phyloP scores from a whole-genome alignment of 2,888 invertebrate genomes.

The Papilio elwesi region DNA sequence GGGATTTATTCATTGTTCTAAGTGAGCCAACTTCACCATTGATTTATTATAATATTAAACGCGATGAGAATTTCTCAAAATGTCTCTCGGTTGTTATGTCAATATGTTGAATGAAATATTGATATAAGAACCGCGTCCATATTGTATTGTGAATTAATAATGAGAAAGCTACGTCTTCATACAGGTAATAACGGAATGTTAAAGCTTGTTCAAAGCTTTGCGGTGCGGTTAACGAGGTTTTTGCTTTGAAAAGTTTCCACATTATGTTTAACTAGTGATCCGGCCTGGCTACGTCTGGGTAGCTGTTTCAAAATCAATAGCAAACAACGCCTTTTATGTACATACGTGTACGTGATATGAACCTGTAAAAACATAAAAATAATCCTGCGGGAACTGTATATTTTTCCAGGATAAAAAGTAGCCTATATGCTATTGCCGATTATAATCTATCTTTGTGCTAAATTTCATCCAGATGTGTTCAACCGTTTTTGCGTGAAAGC shows the following conservation, averaged over 20 bases:
- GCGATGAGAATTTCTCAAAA: not conserved
- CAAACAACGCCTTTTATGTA: too few species aligned
- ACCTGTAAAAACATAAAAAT: too few species aligned
- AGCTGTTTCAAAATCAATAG: too few species aligned
- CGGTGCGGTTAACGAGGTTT: slow-evolving; percentile 6
- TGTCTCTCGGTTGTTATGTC: not conserved
- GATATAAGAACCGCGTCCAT: not conserved
- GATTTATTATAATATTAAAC: not conserved
- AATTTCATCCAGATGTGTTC: too few species aligned
- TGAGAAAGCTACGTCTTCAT: not conserved
- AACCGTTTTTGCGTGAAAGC: too few species aligned
- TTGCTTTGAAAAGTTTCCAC: slow-evolving; percentile 10
- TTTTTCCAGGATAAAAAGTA: too few species aligned
- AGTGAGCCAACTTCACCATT: not conserved
- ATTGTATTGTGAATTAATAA: slow-evolving; percentile 4
- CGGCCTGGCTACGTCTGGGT: too few species aligned
- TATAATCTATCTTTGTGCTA: too few species aligned
- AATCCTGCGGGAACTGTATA: too few species aligned
- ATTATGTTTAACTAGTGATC: not conserved
- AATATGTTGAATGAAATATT: not conserved
- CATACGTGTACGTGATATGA: too few species aligned
- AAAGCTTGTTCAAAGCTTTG: not conserved
- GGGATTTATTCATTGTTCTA: not conserved
- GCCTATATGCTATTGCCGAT: too few species aligned
- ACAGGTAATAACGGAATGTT: not conserved